Conservation (phyloP, 2,113 vertebrate species). For the Gobius niger region DNA sequence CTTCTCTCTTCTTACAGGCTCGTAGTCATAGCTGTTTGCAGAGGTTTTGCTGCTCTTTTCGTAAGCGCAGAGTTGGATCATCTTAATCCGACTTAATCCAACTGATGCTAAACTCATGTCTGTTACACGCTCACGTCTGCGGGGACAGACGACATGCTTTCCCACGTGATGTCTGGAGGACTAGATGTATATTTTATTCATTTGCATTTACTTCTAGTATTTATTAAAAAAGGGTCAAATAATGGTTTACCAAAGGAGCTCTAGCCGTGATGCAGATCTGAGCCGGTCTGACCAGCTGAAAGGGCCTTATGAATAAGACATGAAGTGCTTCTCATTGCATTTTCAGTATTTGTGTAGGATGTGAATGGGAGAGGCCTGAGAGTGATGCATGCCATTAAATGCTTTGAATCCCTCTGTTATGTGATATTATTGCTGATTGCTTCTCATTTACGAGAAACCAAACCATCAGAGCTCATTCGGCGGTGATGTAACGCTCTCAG, state of each 20-base stretch:
- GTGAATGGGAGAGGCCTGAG: conserved; percentile 19
- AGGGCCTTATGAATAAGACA: conserved; percentile 46
- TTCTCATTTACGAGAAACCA: not conserved
- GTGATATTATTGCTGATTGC: not conserved
- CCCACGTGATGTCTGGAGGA: not conserved
- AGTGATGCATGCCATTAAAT: conserved; percentile 1
- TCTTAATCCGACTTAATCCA: conserved; percentile 42
- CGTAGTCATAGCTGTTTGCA: conserved; percentile 1
- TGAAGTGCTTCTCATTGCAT: conserved; percentile 15
- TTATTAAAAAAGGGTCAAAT: not conserved
- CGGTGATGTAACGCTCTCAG: not conserved
- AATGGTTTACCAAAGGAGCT: conserved; percentile 6
- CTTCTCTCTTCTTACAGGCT: not conserved
- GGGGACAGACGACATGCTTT: not conserved
- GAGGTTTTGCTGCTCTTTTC: not conserved
- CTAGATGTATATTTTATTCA: not conserved
- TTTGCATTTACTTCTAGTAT: not conserved
- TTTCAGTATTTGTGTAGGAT: conserved; percentile 22
- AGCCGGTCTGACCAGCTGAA: conserved; percentile 6
- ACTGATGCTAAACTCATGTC: conserved; percentile 15
- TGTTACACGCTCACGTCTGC: conserved; percentile 12
- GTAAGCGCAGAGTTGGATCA: conserved; percentile 7
- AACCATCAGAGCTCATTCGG: not conserved
- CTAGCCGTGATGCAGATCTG: not conserved
- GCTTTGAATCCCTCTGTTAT: conserved; percentile 7